Base-by-base conservation (phyloP, 2,113 vertebrate genomes). In the Felis chaus region DNA sequence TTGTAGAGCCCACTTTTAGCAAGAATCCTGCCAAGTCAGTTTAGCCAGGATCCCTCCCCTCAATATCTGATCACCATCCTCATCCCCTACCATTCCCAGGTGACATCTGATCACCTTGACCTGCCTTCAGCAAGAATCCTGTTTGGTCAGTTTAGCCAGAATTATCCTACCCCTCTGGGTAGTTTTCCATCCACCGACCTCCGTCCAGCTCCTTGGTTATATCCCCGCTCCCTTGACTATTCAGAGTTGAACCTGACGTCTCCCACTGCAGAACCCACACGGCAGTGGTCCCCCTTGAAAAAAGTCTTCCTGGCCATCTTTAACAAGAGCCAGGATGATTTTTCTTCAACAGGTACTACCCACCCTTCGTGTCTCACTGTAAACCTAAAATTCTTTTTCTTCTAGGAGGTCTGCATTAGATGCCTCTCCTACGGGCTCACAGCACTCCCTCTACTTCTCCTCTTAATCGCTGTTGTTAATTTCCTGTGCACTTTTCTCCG, bases 401-500 rank as follows among this genome's bases (percentile, higher is more conserved):
- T 31, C 61, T 15, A 82, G n/a, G 4, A 88, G 50, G 15, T 78
- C 45, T 53, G 63, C 76, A 36, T 45, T 45, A 23, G 36, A 45
- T 76, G 25, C 2, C 7, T 36, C 53, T 87, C 48, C 29, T 76
- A 2, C 0, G 0, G 7, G 12, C 48, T n/a, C 29, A 65, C 4
- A 39, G 23, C 21, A 13, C 61, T 7, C 23, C 1, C 4, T 19
- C 27, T 4, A 8, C 31, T 69, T 19, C 39, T 87, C 11, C 61
- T 45, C 2, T 33, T 36, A 41, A 7, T 1, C 4, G 3, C 61
- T 16, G 4, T 9, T n/a, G 0, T 63, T 63, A 8, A 15, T 69
- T 82, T 80, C 50, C 69, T 23, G 14, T 31, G 33, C 29, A 0
- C 5, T 68, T 66, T 33, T 84, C 68, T 23, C 57, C 19, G 4